A percentile compares a stretch with the other conserved stretches of the same genome.
Conservation (phyloP, 2,113 vertebrate genomes). For the Mormoops blainvillei region DNA sequence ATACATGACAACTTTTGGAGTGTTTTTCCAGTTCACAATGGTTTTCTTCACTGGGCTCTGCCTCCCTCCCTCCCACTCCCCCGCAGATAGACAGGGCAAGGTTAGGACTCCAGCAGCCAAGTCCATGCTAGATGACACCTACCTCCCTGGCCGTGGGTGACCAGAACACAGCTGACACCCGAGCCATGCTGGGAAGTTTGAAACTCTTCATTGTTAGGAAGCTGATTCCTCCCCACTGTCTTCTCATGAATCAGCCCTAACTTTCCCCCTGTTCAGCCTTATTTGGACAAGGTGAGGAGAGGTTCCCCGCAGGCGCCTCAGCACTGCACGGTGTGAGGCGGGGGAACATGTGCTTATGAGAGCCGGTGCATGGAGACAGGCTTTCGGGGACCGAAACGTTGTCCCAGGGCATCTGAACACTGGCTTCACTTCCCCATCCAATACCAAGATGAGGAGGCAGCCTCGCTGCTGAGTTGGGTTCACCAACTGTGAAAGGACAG, state of each 20-base stretch:
- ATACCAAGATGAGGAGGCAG: neutral
- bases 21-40: neutral
- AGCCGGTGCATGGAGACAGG: neutral
- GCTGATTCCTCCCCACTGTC: neutral
- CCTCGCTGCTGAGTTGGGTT: neutral
- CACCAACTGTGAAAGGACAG: neutral
- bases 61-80: neutral
- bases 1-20: neutral
- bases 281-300: neutral
- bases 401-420: neutral
- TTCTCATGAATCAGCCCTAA: neutral
- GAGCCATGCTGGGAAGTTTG: neutral
- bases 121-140: neutral
- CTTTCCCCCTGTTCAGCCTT: neutral
- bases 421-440: neutral
- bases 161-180: neutral
- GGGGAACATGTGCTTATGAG: accelerated
- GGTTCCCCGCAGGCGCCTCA: neutral
- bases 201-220: neutral
- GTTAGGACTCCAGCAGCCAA: neutral
- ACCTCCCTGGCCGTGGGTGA: neutral
- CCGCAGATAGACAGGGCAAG: neutral
- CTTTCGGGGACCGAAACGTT: neutral
- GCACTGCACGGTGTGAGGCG: neutral
- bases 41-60: neutral